These are phyloP conservation scores for Hypomecis atomaria DNA, from an alignment of 2,888 invertebrate genomes.

Conservation along the genomic window DNA sequence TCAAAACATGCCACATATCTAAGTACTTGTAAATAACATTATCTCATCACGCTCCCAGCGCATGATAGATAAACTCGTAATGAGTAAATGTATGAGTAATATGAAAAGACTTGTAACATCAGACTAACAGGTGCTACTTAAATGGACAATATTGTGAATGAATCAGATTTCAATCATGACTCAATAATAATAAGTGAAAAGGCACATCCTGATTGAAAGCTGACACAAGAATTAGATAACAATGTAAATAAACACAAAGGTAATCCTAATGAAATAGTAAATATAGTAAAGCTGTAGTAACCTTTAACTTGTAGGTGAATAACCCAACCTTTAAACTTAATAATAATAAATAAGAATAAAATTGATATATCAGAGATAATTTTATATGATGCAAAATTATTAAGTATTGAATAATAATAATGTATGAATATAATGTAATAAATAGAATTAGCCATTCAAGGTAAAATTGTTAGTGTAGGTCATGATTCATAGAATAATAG, in stretches of 20 bases:
- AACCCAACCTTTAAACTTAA: not conserved
- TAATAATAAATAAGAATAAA: not conserved
- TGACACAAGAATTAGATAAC: slow-evolving; percentile 41
- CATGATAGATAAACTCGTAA: slow-evolving; percentile 35
- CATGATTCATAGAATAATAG: not conserved
- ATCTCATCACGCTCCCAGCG: slow-evolving; percentile 23
- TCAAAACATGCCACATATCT: slow-evolving; percentile 19
- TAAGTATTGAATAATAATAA: too few species aligned
- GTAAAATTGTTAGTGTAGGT: slow-evolving; percentile 3
- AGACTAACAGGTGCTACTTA: slow-evolving; percentile 10
- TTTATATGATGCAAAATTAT: too few species aligned
- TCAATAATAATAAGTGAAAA: slow-evolving; percentile 33
- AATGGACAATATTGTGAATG: slow-evolving; percentile 23
- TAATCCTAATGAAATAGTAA: slow-evolving; percentile 13
- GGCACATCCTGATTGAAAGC: slow-evolving; percentile 31
- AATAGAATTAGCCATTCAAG: not conserved
- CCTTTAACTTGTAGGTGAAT: slow-evolving; percentile 18
- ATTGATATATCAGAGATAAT: too few species aligned
- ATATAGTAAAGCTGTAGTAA: slow-evolving; percentile 5
- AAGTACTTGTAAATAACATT: slow-evolving; percentile 17
- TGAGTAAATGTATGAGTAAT: slow-evolving; percentile 30
- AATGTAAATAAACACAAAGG: slow-evolving; percentile 44
- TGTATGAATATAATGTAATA: not conserved
- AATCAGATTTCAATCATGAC: slow-evolving; percentile 32
- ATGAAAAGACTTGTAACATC: slow-evolving; percentile 12